phyloP scores from a whole-genome alignment of 92 coral and sea anemone species.

The Meandrina meandrites region DNA sequence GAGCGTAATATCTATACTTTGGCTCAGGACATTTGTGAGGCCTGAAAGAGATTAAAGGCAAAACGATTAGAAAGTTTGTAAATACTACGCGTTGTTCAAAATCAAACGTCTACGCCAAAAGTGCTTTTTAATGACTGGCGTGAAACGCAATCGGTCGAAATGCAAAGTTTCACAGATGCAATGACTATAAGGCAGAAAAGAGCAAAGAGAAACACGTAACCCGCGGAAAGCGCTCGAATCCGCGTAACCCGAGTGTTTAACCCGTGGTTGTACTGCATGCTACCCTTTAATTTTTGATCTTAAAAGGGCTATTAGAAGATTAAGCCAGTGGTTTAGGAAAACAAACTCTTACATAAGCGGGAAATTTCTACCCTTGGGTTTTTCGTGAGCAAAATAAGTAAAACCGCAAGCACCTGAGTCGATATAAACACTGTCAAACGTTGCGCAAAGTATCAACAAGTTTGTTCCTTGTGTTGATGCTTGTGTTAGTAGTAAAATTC shows the following conservation, averaged over 20 bases:
- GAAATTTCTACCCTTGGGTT: background rate
- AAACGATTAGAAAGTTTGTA: background rate
- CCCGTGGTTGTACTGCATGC: too few species aligned
- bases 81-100: background rate
- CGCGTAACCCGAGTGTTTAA: too few species aligned
- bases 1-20: slow-evolving; percentile 85
- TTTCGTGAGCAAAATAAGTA: background rate
- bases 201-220: too few species aligned
- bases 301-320: too few species aligned
- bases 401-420: background rate
- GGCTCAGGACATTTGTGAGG: slow-evolving; percentile 96
- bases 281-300: too few species aligned
- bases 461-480: background rate
- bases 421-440: background rate
- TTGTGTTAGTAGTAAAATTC: too few species aligned
- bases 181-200: too few species aligned
- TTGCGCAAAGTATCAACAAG: background rate
- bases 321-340: too few species aligned
- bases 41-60: slow-evolving; percentile 27
- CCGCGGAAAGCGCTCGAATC: too few species aligned
- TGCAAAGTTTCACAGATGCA: too few species aligned
- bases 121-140: background rate
- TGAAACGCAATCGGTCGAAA: too few species aligned
- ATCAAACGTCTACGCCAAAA: background rate
- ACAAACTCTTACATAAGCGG: background rate